These are phyloP conservation scores for Latrodectus geometricus DNA, from an alignment of 1,140 invertebrate genomes.

Conservation along the genomic window DNA sequence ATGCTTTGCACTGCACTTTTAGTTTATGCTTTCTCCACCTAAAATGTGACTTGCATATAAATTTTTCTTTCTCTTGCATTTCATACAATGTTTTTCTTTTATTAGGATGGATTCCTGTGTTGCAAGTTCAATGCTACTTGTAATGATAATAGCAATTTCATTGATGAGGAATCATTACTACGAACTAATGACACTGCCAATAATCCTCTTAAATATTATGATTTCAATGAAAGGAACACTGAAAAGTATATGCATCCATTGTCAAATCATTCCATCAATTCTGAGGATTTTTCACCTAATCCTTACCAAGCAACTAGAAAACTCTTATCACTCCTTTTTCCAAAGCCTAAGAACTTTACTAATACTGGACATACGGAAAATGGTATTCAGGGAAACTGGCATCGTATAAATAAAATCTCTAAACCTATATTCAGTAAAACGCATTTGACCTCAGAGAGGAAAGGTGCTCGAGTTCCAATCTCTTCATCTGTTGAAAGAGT, in stretches of 20 bases:
- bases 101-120: conserved; percentile 48
- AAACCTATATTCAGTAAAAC: conserved; percentile 44
- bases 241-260: conserved; percentile 6
- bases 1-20: too few relatives aligned
- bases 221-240: conserved; percentile 17
- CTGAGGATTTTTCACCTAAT: conserved; percentile 34
- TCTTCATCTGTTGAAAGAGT: conserved; percentile 18
- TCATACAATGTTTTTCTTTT: conserved; percentile 2
- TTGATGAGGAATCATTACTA: conserved; percentile 7
- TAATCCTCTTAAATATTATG: conserved; percentile 20
- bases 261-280: conserved; percentile 38
- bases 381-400: conserved; percentile 9
- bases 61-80: background rate
- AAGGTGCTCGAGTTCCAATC: conserved; percentile 51
- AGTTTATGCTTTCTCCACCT: background rate
- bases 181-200: conserved; percentile 35
- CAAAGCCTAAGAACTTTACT: conserved; percentile 33
- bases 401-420: conserved; percentile 13
- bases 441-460: conserved; percentile 27
- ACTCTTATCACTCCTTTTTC: conserved; percentile 27
- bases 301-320: conserved; percentile 4
- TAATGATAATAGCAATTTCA: conserved; percentile 21
- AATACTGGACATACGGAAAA: conserved; percentile 10
- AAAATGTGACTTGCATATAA: background rate
- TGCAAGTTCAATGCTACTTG: conserved; percentile 51